Evolutionary conservation across 2,797 vertebrate genomes (phyloP).

Genomic region (Galagoides demidoff): DNA sequence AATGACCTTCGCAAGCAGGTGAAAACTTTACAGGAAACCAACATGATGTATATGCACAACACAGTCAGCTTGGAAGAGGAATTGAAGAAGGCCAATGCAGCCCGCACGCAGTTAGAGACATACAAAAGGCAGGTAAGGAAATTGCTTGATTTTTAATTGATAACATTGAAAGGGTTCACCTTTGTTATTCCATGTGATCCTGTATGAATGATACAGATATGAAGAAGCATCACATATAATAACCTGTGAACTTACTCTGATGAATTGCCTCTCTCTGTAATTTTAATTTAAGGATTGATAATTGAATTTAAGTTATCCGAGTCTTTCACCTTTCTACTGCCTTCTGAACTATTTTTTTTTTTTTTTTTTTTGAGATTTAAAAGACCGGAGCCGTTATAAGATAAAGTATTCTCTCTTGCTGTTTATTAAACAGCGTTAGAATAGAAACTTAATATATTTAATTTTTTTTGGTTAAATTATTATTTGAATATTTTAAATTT

Average conservation of each 20-base stretch:
- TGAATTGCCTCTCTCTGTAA: background rate
- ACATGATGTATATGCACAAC: constrained; percentile 98
- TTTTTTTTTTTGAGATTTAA: background rate
- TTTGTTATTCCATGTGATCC: background rate
- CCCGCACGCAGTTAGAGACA: constrained; percentile 95
- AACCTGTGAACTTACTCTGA: background rate
- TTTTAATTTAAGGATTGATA: background rate
- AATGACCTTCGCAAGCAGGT: constrained; percentile 96
- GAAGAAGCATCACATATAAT: background rate
- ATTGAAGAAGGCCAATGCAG: constrained; percentile 96
- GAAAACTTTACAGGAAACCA: constrained; percentile 97
- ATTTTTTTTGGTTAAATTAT: background rate
- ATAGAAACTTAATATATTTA: background rate
- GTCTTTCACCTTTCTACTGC: background rate
- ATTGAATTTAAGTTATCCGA: background rate
- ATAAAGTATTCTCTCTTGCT: constrained; percentile 18
- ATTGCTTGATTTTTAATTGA: background rate
- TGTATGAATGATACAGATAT: background rate
- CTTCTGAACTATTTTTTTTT: background rate
- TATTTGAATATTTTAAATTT: constrained; percentile 37
- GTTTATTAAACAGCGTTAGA: constrained; percentile 4
- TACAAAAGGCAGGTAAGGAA: constrained; percentile 95
- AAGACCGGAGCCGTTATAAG: background rate
- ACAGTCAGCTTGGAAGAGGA: constrained; percentile 97
- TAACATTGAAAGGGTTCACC: background rate